phyloP scores from a whole-genome alignment of 2,113 vertebrate species.

The Pelusios castaneus region DNA sequence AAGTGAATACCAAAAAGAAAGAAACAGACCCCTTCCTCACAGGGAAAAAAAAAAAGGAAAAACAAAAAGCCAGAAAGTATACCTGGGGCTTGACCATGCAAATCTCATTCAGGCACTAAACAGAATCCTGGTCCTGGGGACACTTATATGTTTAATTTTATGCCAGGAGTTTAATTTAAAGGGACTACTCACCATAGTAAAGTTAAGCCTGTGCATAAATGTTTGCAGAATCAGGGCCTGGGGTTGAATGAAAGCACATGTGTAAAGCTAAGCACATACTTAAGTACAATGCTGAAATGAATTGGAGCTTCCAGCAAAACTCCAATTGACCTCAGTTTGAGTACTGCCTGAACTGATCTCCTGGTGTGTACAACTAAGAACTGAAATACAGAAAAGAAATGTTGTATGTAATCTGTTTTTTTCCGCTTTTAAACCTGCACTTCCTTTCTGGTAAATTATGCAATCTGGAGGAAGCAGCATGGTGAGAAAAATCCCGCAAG shows the following conservation, averaged over 20 bases:
- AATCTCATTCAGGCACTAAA: background rate
- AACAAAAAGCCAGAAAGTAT: background rate
- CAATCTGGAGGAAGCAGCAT: background rate
- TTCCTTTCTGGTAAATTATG: background rate
- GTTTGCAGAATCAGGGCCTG: background rate
- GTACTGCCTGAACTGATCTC: background rate
- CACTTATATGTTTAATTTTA: background rate
- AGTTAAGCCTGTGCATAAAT: background rate
- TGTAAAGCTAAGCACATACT: background rate
- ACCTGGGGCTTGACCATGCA: background rate
- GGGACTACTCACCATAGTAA: background rate
- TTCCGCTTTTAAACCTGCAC: background rate
- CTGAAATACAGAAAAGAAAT: background rate
- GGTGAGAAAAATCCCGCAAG: slow-evolving; percentile 9
- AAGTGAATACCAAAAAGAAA: background rate
- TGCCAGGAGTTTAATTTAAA: background rate
- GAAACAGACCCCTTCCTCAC: background rate
- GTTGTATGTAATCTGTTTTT: background rate
- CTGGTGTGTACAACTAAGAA: background rate
- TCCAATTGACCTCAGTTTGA: background rate
- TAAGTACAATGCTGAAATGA: background rate
- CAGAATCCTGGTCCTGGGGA: background rate
- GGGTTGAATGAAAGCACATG: background rate
- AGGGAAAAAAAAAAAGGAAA: background rate
- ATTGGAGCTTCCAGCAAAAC: background rate